A percentile compares a stretch with the other conserved stretches of the same genome.
phyloP scores from a whole-genome alignment of 2,888 invertebrate species.

The Calliopum simillimum region DNA sequence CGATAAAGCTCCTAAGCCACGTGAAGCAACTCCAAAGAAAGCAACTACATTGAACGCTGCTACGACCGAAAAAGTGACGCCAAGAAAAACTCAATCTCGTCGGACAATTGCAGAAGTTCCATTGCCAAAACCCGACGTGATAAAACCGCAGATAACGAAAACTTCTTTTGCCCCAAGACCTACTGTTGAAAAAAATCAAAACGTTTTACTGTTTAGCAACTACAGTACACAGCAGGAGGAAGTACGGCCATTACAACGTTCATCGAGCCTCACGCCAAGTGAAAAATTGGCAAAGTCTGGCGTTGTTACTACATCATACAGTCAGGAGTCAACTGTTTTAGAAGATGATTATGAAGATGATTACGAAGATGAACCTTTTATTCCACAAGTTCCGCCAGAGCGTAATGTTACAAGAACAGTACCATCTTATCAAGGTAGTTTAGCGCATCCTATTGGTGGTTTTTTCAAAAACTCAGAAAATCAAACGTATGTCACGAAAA shows the following conservation, averaged over 20 bases:
- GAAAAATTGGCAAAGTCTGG: slow-evolving; percentile 56
- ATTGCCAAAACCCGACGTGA: slow-evolving; percentile 2
- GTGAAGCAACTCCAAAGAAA: slow-evolving; percentile 55
- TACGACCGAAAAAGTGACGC: slow-evolving; percentile 32
- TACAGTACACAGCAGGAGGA: slow-evolving; percentile 7
- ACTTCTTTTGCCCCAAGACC: neutral
- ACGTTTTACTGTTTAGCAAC: neutral
- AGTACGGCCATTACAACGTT: neutral
- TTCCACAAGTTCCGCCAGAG: neutral
- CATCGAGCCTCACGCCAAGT: neutral
- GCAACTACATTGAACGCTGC: slow-evolving; percentile 34
- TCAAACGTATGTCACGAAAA: too few species aligned
- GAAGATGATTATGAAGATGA: too few species aligned
- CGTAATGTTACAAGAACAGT: neutral
- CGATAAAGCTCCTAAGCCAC: slow-evolving; percentile 50
- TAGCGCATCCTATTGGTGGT: neutral
- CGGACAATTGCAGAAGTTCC: slow-evolving; percentile 52
- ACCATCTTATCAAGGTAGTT: too few species aligned
- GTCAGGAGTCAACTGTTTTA: slow-evolving; percentile 46
- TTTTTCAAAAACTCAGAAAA: neutral
- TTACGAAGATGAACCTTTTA: too few species aligned
- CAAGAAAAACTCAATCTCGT: slow-evolving; percentile 43
- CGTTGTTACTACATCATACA: slow-evolving; percentile 62
- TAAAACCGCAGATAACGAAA: neutral
- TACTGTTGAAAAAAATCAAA: neutral